Conservation (phyloP, 2,113 vertebrate genomes). For the Forbesichthys agassizii region DNA sequence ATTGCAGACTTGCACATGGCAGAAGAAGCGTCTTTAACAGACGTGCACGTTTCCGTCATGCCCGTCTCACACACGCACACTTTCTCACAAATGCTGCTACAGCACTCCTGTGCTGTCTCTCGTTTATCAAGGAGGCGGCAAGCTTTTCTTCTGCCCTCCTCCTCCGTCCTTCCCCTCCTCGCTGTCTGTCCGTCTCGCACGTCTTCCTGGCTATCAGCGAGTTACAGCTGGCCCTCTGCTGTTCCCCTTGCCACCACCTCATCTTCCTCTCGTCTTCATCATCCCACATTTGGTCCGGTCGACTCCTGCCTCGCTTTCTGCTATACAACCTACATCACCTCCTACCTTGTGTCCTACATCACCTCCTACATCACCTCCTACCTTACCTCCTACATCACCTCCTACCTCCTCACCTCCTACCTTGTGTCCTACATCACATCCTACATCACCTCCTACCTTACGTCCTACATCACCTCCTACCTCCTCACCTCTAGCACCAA, state of each 20-base stretch:
- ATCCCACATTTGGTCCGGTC: neutral
- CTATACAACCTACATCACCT: too few relatives aligned
- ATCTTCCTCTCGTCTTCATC: slow-evolving; percentile 19
- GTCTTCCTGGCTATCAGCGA: slow-evolving; percentile 47
- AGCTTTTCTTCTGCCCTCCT: slow-evolving; percentile 22
- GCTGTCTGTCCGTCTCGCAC: slow-evolving; percentile 34
- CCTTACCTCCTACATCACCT: neutral
- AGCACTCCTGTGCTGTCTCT: neutral
- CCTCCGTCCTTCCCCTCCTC: slow-evolving; percentile 34
- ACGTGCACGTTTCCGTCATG: neutral
- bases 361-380: neutral
- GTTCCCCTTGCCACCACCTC: slow-evolving; percentile 32
- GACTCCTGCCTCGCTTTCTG: slow-evolving; percentile 15
- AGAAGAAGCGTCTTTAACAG: neutral
- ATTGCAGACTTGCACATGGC: neutral
- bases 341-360: too few relatives aligned
- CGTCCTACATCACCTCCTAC: too few relatives aligned
- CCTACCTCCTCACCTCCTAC: too few relatives aligned
- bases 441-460: too few relatives aligned
- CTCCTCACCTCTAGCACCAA: neutral
- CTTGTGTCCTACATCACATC: too few relatives aligned
- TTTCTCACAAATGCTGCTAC: neutral
- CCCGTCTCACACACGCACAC: neutral
- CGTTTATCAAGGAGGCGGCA: slow-evolving; percentile 18
- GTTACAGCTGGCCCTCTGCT: slow-evolving; percentile 40